Conservation (phyloP, 2,113 vertebrate genomes). For the Galbula dea region DNA sequence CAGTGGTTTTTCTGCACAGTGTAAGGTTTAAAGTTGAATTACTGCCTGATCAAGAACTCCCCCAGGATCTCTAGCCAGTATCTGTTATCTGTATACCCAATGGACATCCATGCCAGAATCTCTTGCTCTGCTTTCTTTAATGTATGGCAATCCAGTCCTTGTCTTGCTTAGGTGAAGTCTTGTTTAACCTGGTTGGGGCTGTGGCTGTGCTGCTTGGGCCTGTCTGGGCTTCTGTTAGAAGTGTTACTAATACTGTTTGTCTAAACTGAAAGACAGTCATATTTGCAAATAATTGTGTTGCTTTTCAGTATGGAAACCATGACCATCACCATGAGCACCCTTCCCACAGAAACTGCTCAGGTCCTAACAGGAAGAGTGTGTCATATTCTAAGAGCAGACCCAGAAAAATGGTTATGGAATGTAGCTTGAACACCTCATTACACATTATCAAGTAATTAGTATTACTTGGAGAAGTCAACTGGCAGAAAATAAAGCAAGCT, state of each 20-base stretch:
- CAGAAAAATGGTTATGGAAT: not conserved
- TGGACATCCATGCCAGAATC: not conserved
- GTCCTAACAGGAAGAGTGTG: not conserved
- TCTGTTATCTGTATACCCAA: not conserved
- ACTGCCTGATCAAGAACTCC: not conserved
- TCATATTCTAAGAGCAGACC: rapidly evolving
- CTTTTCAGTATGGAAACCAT: not conserved
- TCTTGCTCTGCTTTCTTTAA: not conserved
- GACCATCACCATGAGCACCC: not conserved
- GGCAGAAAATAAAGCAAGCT: not conserved
- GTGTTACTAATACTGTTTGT: not conserved
- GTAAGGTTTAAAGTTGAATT: not conserved
- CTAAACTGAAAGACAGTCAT: rapidly evolving
- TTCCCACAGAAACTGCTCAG: not conserved
- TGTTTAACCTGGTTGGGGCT: not conserved
- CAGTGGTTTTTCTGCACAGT: not conserved
- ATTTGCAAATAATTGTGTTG: not conserved
- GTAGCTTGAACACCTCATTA: not conserved
- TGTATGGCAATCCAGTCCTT: not conserved
- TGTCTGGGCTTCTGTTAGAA: not conserved
- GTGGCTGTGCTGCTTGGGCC: not conserved
- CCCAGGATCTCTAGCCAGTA: not conserved
- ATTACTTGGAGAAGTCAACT: not conserved
- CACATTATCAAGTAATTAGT: not conserved
- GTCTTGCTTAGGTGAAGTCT: not conserved